A percentile compares a stretch with the other conserved stretches of the same genome.
Evolutionary conservation across 2,113 vertebrate species (phyloP).

Genomic region (Drymodes brunneopygia): DNA sequence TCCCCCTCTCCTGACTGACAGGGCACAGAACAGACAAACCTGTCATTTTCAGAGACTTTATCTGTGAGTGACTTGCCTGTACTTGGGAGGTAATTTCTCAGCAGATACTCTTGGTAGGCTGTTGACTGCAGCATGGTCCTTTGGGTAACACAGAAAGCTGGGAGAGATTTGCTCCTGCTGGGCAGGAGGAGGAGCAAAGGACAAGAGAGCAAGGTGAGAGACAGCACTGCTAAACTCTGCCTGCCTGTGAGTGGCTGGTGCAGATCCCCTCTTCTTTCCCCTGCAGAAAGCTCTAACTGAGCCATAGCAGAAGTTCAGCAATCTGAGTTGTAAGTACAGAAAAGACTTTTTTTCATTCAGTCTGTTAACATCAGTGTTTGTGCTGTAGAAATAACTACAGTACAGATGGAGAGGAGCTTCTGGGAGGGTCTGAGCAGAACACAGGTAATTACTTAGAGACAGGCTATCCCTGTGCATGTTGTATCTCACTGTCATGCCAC

Average conservation of each 20-base stretch:
- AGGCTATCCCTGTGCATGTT: background rate
- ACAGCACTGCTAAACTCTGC: background rate
- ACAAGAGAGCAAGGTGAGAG: background rate
- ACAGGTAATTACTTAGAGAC: background rate
- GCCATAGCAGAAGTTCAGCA: background rate
- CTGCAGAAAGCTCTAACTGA: background rate
- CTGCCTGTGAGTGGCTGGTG: background rate
- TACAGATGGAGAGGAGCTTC: background rate
- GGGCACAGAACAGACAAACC: background rate
- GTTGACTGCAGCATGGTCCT: background rate
- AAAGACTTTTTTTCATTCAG: background rate
- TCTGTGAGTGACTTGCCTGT: background rate
- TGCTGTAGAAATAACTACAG: background rate
- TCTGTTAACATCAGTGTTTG: background rate
- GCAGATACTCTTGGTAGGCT: background rate
- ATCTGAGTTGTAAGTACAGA: background rate
- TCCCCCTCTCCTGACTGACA: fast-evolving
- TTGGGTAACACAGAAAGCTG: background rate
- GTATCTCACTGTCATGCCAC: background rate
- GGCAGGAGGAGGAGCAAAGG: background rate
- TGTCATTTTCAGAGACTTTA: background rate
- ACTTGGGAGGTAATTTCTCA: background rate
- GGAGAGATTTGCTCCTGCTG: background rate
- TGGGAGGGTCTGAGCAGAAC: background rate
- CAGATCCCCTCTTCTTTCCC: background rate